phyloP scores from a whole-genome alignment of 2,888 invertebrate genomes.

The Congeria kusceri region DNA sequence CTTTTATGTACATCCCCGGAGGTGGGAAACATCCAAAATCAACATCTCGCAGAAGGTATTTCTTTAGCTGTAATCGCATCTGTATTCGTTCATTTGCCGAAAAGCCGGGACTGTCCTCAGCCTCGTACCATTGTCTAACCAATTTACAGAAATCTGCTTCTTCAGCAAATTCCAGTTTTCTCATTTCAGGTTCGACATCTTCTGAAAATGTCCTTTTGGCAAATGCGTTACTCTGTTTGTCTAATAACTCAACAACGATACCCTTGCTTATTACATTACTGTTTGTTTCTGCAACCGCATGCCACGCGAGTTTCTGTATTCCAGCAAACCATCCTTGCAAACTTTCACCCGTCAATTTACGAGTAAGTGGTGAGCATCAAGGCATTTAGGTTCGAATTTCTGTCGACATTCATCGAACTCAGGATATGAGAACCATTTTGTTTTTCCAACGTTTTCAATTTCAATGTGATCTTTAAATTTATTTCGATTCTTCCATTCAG shows the following conservation, averaged over 20 bases:
- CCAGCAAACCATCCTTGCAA: neutral
- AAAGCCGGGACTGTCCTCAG: neutral
- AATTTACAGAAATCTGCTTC: neutral
- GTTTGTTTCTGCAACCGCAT: neutral
- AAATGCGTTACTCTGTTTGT: neutral
- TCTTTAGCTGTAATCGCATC: neutral
- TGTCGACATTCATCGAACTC: neutral
- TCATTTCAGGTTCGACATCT: neutral
- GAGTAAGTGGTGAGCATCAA: neutral
- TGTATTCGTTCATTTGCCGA: neutral
- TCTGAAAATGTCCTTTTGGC: neutral
- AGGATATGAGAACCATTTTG: neutral
- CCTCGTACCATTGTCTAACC: neutral
- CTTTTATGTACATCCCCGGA: constrained; percentile 25
- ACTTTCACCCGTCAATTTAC: neutral
- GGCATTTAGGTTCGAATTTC: neutral
- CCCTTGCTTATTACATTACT: neutral
- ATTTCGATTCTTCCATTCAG: neutral
- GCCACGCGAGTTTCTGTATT: neutral
- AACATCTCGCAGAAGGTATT: neutral
- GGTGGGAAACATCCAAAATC: neutral
- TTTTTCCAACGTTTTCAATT: neutral
- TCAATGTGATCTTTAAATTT: neutral
- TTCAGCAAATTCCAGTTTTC: neutral
- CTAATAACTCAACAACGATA: neutral